phyloP scores from a whole-genome alignment of 1,140 invertebrate genomes.

The Medauroidea extradentata region DNA sequence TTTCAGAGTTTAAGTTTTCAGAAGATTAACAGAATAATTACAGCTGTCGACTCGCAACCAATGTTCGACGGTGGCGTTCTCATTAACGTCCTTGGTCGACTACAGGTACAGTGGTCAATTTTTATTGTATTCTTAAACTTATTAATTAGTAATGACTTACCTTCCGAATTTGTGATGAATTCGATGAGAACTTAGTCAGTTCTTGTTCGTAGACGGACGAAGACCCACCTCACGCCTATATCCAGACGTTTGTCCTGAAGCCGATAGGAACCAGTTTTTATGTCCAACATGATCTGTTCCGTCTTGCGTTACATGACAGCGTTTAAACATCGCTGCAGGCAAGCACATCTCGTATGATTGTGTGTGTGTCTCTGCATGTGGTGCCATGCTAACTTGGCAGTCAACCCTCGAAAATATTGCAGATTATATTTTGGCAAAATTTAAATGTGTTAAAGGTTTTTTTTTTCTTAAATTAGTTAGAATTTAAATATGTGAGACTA shows the following conservation, averaged over 20 bases:
- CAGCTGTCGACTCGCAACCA: conserved; percentile 90
- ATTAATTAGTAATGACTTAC: not conserved
- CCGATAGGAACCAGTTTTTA: conserved; percentile 80
- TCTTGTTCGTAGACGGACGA: conserved; percentile 71
- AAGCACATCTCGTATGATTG: conserved; percentile 28
- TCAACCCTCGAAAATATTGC: too few relatives aligned
- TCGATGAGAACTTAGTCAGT: not conserved
- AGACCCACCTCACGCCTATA: conserved; percentile 86
- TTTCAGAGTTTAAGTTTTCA: conserved; percentile 82
- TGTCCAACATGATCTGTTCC: conserved; percentile 87
- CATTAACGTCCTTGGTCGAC: conserved; percentile 87
- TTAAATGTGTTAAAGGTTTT: not conserved
- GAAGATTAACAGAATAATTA: conserved; percentile 87
- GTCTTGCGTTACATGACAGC: conserved; percentile 77
- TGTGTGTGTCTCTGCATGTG: conserved; percentile 18
- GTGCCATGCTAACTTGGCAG: conserved; percentile 12
- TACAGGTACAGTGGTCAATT: conserved; percentile 64
- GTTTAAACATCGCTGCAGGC: conserved; percentile 45
- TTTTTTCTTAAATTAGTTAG: not conserved
- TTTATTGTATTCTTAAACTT: not conserved
- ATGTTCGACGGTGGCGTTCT: conserved; percentile 93
- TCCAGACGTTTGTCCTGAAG: conserved; percentile 88
- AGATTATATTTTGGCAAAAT: not conserved
- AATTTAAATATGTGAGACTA: not conserved
- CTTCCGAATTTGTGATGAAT: conserved; percentile 36